These are phyloP conservation scores for Clanis bilineata DNA, from an alignment of 2,888 invertebrate species.

Conservation along the genomic window DNA sequence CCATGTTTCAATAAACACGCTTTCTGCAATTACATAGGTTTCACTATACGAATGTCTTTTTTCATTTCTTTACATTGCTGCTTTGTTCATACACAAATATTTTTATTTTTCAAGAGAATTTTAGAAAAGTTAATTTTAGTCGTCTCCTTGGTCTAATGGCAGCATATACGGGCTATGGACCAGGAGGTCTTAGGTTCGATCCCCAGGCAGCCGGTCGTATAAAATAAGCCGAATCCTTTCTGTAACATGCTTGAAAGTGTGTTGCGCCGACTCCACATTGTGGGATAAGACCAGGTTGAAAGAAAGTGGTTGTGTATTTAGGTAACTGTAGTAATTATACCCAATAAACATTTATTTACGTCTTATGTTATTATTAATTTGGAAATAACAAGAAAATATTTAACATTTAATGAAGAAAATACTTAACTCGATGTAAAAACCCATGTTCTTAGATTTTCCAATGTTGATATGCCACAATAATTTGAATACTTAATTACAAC, in stretches of 20 bases:
- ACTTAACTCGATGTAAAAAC: background rate
- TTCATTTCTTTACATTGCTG: background rate
- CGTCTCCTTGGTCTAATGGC: too few species aligned
- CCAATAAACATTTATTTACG: background rate
- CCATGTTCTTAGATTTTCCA: background rate
- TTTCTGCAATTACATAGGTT: background rate
- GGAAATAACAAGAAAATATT: background rate
- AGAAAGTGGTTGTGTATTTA: too few species aligned
- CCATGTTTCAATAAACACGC: background rate
- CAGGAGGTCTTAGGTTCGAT: too few species aligned
- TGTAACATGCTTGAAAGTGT: too few species aligned
- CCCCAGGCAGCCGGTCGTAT: too few species aligned
- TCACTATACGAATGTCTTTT: background rate
- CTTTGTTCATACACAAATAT: background rate
- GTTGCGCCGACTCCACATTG: too few species aligned
- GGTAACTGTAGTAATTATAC: too few species aligned
- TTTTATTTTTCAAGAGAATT: too few species aligned
- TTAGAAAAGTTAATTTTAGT: too few species aligned
- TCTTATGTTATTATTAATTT: background rate
- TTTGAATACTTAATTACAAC: conserved; percentile 7
- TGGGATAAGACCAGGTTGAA: too few species aligned
- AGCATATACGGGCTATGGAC: too few species aligned
- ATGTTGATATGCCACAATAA: background rate
- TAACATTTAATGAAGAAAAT: background rate
- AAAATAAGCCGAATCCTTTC: too few species aligned